phyloP scores from a whole-genome alignment of 2,113 vertebrate genomes.

The Lampris megalopsis region DNA sequence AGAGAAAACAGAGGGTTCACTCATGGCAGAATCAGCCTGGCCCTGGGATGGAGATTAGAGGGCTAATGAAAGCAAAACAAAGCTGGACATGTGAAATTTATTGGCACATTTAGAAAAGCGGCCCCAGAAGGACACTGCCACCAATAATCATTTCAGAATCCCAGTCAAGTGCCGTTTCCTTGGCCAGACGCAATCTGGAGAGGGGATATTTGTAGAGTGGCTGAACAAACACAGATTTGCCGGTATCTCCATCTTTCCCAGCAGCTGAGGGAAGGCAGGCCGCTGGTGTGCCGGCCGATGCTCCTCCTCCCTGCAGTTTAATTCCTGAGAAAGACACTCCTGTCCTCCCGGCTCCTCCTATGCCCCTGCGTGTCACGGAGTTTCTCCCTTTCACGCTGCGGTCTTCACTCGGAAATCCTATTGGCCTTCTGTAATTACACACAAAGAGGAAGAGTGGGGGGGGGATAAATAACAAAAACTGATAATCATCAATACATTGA shows the following conservation, averaged over 20 bases:
- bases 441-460: constrained; percentile 33
- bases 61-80: constrained; percentile 87
- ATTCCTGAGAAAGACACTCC: constrained; percentile 74
- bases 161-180: constrained; percentile 82
- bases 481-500: too few species aligned
- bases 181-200: constrained; percentile 75
- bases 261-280: constrained; percentile 74
- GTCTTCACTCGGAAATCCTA: constrained; percentile 6
- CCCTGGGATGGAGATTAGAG: constrained; percentile 83
- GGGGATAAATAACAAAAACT: background rate
- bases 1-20: constrained; percentile 83
- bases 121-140: constrained; percentile 80
- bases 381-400: constrained; percentile 11
- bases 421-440: constrained; percentile 15
- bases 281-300: constrained; percentile 50
- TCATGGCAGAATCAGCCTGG: constrained; percentile 74
- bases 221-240: constrained; percentile 90
- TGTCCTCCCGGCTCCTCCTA: constrained; percentile 73
- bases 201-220: constrained; percentile 86
- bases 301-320: constrained; percentile 62
- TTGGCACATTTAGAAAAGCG: constrained; percentile 84
- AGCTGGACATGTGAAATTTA: constrained; percentile 87
- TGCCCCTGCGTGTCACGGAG: constrained; percentile 50
- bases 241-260: constrained; percentile 86
- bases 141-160: constrained; percentile 83